A percentile compares a stretch with the other conserved stretches of the same genome.
phyloP scores from a whole-genome alignment of 2,113 vertebrate genomes.

The Arizona elegans region DNA sequence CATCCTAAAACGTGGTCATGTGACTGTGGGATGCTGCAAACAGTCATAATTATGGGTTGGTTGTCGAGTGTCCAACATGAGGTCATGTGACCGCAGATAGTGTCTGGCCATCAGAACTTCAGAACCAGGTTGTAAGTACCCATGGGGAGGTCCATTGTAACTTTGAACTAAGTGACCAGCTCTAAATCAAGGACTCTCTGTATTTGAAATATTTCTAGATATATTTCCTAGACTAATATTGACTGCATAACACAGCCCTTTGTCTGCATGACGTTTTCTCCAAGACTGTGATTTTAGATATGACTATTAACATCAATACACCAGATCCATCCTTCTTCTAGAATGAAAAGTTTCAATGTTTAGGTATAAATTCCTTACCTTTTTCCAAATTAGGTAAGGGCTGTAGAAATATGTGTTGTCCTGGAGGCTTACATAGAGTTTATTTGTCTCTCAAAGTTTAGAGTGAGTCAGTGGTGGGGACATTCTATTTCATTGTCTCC shows the following conservation, averaged over 20 bases:
- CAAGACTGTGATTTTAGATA: not conserved
- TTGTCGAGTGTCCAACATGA: not conserved
- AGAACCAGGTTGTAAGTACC: not conserved
- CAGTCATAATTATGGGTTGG: too few species aligned
- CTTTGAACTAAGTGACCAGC: not conserved
- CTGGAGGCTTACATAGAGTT: fast-evolving
- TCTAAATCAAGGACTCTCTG: not conserved
- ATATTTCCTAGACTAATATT: not conserved
- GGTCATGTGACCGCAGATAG: not conserved
- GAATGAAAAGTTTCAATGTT: not conserved
- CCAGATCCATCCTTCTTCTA: not conserved
- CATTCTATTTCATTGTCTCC: not conserved
- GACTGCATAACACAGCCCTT: not conserved
- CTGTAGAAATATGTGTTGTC: not conserved
- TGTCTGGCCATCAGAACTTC: not conserved
- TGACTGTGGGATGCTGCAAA: not conserved
- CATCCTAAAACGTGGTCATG: not conserved
- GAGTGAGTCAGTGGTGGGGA: not conserved
- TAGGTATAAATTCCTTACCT: fast-evolving
- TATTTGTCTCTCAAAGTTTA: not conserved
- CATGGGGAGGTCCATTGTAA: not conserved
- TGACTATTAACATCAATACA: not conserved
- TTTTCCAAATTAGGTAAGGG: not conserved
- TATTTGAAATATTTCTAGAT: not conserved
- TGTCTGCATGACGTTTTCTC: not conserved